Evolutionary conservation across 2,113 vertebrate species (phyloP), one percentile per base, ranked within the genome.

Genomic region (Nicator chloris): DNA sequence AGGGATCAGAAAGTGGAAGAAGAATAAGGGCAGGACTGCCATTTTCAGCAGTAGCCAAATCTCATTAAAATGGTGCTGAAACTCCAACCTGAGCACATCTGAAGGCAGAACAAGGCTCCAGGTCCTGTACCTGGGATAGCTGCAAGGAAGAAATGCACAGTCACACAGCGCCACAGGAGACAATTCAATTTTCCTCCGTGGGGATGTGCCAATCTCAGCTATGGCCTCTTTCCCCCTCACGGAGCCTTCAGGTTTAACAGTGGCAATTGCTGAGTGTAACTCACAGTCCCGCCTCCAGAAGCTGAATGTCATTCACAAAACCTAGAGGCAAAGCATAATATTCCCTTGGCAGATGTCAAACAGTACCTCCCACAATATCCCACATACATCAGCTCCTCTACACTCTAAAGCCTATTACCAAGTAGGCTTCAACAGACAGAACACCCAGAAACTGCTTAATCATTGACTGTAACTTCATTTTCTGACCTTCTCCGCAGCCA

Each of bases 321-420:
- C 73, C 89, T 91, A 59, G 76, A 96, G 86, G 68, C 92, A 88
- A 92, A 86, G 80, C 80, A 94, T 88, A 88, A 96, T 92, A 96
- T 61, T 95, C 94, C 40, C 78, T 79, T 33, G 2, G 87, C 91
- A 97, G 73, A 95, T 96, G 95, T 97, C 95, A 95, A 96, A 96
- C 95, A 95, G 93, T 92, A 63, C 93, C 96, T 96, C 95, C 96
- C 75, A 97, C 94, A 87, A 72, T 89, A 95, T 91, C 91, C 94
- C 93, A 95, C 93, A 82, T 92, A 85, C 14, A 84, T 86, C 86
- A 96, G 89, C 72, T 94, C 56, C 81, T 92, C 83, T 94, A 92
- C 83, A 68, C 93, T 95, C 85, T 37, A 64, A 75, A 95, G 77
- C 69, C 83, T 91, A 53, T 89, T 89, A 91, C 77, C 82, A 85